Evolutionary conservation across 1,140 invertebrate genomes (phyloP), one percentile per base, ranked within the genome.

Genomic region (Rhopalosiphum maidis): DNA sequence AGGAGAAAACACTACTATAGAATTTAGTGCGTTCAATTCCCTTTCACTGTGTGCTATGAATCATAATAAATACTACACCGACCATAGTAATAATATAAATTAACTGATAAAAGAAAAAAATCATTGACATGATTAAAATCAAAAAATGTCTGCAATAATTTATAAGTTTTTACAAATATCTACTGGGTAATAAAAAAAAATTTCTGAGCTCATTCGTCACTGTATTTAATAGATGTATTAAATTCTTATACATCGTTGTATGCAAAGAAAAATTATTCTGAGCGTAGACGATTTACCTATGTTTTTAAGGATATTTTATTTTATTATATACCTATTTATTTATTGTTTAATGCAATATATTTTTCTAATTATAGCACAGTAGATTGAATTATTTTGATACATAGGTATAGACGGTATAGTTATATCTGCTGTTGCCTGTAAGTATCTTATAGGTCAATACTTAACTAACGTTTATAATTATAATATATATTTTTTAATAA

Each of bases 1-100:
- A 87, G 86, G 86, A 87, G 86, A 77, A 15, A 87, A 46, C 51
- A 87, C 85, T n/a, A 87, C 25, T 30, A 48, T 68, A n/a, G 30
- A 77, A 77, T 77, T 77, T 21, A 0, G 30, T 77, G 60, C 30
- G n/a, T 48, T 87, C 30, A n/a, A n/a, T 48, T 87, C 21, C 86
- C 43, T 87, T 87, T 87, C 41, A 41, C 41, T 41, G 22, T 85
- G 37, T 77, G 3, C 5, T n/a, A n/a, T n/a, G 60, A 77, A 77
- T 77, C 30, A 77, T 77, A 77, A 18, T n/a, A 35, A 77, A 77
- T 77, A 77, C 30, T 15, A 6, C 15, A 77, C 30, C 15, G 15
- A 18, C n/a, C 15, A 77, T 30, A n/a, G 25, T 60, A 68, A n/a
- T n/a, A n/a, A 18, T 15, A 77, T n/a, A 18, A 77, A 77, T 77